Evolutionary conservation across 2,888 invertebrate species (phyloP).

Genomic region (Drosophila merina): DNA sequence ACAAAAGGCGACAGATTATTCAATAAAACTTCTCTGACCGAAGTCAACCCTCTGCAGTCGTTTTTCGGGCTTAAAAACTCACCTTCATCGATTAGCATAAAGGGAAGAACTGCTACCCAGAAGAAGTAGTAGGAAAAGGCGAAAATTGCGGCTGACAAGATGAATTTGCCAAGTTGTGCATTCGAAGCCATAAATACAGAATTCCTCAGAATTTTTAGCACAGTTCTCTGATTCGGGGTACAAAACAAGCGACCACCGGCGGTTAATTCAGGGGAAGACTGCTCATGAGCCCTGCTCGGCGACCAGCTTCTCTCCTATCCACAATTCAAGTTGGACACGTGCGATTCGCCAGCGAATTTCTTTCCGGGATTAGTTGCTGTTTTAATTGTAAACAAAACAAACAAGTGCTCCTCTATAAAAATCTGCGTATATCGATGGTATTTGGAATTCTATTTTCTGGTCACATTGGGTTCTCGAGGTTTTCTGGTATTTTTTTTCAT

Average conservation of each 20-base stretch:
- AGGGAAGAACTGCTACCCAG: slow-evolving; percentile 89
- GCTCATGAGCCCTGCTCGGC: slow-evolving; percentile 18
- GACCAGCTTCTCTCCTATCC: slow-evolving; percentile 4
- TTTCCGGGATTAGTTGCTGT: slow-evolving; percentile 1
- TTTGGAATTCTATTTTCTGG: no score
- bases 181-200: slow-evolving; percentile 86
- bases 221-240: slow-evolving; percentile 5
- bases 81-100: slow-evolving; percentile 87
- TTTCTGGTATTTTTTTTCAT: no score
- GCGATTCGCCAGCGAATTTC: slow-evolving; percentile 1
- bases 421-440: background rate
- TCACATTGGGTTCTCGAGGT: no score
- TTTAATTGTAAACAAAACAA: slow-evolving; percentile 44
- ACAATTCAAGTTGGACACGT: background rate
- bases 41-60: background rate
- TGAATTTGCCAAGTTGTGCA: slow-evolving; percentile 86
- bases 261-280: slow-evolving; percentile 22
- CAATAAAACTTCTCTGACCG: slow-evolving; percentile 57
- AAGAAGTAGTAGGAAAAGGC: slow-evolving; percentile 86
- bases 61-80: slow-evolving; percentile 50
- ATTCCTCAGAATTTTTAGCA: slow-evolving; percentile 19
- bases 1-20: slow-evolving; percentile 70
- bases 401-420: slow-evolving; percentile 42
- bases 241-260: slow-evolving; percentile 45
- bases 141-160: slow-evolving; percentile 85